A percentile compares a stretch with the other conserved stretches of the same genome.
Evolutionary conservation across 92 coral and sea anemone genomes (phyloP).

Genomic region (Parazoanthus atlanticus): DNA sequence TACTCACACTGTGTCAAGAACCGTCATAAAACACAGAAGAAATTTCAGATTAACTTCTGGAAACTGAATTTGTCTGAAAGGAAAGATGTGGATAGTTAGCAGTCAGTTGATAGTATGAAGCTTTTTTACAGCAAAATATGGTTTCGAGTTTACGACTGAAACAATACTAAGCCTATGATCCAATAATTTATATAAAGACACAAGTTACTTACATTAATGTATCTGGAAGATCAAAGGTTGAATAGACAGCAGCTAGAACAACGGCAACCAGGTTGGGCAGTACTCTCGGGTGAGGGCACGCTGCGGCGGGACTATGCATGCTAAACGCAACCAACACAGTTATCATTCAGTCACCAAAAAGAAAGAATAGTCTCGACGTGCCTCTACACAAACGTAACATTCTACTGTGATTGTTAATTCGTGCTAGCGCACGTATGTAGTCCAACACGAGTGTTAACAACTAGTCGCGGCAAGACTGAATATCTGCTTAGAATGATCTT

Average conservation of each 20-base stretch:
- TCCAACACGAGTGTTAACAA: not conserved
- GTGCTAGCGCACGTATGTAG: too few species aligned
- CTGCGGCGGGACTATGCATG: constrained; percentile 97
- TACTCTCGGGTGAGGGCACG: constrained; percentile 97
- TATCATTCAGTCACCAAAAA: too few species aligned
- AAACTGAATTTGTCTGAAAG: constrained; percentile 67
- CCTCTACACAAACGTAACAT: too few species aligned
- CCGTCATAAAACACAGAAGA: constrained; percentile 91
- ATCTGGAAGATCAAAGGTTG: constrained; percentile 89
- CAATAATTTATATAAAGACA: not conserved
- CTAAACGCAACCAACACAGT: constrained; percentile 27
- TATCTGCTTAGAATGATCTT: not conserved
- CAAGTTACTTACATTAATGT: constrained; percentile 72
- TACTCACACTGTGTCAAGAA: constrained; percentile 93
- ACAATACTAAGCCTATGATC: too few species aligned
- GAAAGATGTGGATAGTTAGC: not conserved
- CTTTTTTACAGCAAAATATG: not conserved
- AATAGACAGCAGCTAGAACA: constrained; percentile 95
- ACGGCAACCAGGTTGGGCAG: constrained; percentile 98
- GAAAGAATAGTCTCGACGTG: too few species aligned
- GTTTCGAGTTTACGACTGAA: not conserved
- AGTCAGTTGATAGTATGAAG: not conserved
- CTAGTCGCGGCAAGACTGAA: too few species aligned
- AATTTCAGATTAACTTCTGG: constrained; percentile 80
- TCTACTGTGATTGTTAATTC: too few species aligned